Evolutionary conservation across 2,888 invertebrate species (phyloP).

Genomic region (Pterostichus madidus): DNA sequence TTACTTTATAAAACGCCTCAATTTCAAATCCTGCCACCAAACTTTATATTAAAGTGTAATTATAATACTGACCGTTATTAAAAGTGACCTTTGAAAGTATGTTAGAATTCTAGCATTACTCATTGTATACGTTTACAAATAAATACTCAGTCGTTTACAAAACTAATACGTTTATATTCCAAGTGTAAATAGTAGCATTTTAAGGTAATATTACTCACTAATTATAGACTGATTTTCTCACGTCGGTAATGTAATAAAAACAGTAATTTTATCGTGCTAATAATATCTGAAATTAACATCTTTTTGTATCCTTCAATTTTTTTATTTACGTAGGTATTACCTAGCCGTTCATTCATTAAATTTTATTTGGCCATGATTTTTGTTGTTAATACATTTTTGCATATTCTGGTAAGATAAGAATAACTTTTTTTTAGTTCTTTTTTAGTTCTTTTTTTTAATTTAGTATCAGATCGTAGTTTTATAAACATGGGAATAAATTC

Average conservation of each 20-base stretch:
- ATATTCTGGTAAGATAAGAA: background rate
- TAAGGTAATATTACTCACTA: too few relatives aligned
- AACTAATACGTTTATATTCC: constrained; percentile 12
- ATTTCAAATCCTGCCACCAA: constrained; percentile 32
- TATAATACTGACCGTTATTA: constrained; percentile 52
- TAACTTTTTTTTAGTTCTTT: background rate
- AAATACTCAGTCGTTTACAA: background rate
- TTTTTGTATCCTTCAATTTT: constrained; percentile 3
- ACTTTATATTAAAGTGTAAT: constrained; percentile 45
- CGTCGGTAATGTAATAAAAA: background rate
- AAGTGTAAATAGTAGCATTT: background rate
- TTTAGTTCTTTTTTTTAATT: too few relatives aligned
- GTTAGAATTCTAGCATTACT: constrained; percentile 40
- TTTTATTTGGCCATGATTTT: too few relatives aligned
- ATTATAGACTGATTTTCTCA: background rate
- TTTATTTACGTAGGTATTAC: background rate
- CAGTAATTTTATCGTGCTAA: background rate
- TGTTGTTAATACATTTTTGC: background rate
- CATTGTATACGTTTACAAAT: constrained; percentile 28
- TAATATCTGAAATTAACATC: background rate
- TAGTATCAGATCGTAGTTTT: too few relatives aligned
- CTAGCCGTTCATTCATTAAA: too few relatives aligned
- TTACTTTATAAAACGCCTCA: constrained; percentile 26
- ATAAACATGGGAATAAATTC: background rate
- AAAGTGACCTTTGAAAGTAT: constrained; percentile 58